A percentile compares a stretch with the other conserved stretches of the same genome.
Conservation (phyloP, 2,113 vertebrate species). For the Tyto alba region DNA sequence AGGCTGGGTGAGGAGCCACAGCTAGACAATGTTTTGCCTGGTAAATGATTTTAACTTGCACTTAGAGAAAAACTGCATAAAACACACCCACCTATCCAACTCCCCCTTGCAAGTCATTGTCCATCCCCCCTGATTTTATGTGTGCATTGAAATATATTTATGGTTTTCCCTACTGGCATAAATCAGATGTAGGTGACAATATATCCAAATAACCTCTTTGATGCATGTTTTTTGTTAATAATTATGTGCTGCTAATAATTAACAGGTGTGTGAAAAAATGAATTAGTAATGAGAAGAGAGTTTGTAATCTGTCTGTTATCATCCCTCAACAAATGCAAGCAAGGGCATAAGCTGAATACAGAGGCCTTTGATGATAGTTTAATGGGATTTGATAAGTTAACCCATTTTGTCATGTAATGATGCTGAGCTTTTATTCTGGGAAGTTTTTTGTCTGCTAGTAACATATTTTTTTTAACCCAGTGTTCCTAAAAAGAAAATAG, state of each 20-base stretch:
- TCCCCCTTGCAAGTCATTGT: rapidly evolving
- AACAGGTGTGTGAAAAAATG: slow-evolving; percentile 67
- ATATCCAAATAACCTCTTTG: slow-evolving; percentile 58
- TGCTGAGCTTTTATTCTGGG: not conserved
- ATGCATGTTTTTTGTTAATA: slow-evolving; percentile 61
- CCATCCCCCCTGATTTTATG: rapidly evolving
- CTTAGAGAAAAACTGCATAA: not conserved
- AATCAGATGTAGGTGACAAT: slow-evolving; percentile 54
- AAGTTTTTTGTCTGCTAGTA: not conserved
- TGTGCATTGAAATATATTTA: not conserved
- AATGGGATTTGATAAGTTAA: slow-evolving; percentile 54
- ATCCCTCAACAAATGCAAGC: slow-evolving; percentile 58
- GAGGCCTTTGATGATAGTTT: slow-evolving; percentile 46
- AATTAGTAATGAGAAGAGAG: slow-evolving; percentile 65
- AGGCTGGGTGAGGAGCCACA: not conserved
- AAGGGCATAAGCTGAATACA: slow-evolving; percentile 52
- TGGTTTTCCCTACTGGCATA: slow-evolving; percentile 17
- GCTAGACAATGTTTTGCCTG: not conserved
- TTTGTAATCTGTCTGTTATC: slow-evolving; percentile 63
- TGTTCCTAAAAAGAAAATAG: not conserved
- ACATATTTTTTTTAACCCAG: not conserved
- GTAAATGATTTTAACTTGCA: not conserved
- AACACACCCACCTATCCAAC: not conserved
- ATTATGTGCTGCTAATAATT: slow-evolving; percentile 65
- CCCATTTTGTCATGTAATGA: slow-evolving; percentile 16